Percentiles rank a stretch among this genome's conserved stretches.
phyloP scores from a whole-genome alignment of 92 coral and sea anemone genomes.

The Palythoa grandiflora region DNA sequence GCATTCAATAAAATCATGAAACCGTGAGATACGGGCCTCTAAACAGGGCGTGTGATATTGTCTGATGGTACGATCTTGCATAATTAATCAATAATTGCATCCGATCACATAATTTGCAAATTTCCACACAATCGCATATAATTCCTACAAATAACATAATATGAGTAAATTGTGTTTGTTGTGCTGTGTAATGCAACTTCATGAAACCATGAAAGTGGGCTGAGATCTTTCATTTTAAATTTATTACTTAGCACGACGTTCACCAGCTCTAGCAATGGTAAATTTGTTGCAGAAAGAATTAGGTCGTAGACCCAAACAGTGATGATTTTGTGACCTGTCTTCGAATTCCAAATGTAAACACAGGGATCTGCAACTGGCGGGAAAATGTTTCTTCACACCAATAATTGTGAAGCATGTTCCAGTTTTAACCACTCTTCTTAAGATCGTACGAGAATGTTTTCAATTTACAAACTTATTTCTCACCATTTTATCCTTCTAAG shows the following conservation, averaged over 20 bases:
- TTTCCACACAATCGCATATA: too few relatives aligned
- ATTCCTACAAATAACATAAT: too few relatives aligned
- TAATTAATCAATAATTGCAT: too few relatives aligned
- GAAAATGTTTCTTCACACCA: slow-evolving; percentile 37
- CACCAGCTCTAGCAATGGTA: slow-evolving; percentile 4
- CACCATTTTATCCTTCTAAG: slow-evolving; percentile 27
- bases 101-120: too few relatives aligned
- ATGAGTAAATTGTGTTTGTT: too few relatives aligned
- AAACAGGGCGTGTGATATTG: too few relatives aligned
- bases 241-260: slow-evolving; percentile 42
- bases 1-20: too few relatives aligned
- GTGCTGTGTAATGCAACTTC: too few relatives aligned
- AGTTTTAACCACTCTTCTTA: slow-evolving; percentile 62
- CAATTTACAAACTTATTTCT: slow-evolving; percentile 54
- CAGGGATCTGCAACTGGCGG: slow-evolving; percentile 31
- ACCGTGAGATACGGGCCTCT: too few relatives aligned
- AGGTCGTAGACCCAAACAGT: background rate
- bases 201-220: background rate
- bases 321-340: slow-evolving; percentile 38
- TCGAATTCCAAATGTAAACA: background rate
- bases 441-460: slow-evolving; percentile 64
- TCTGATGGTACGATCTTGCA: too few relatives aligned
- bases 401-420: slow-evolving; percentile 35
- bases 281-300: background rate
- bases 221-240: slow-evolving; percentile 25